Evolutionary conservation across 1,140 invertebrate species (phyloP), one percentile per base, ranked within the genome.

Genomic region (Bombus polaris): DNA sequence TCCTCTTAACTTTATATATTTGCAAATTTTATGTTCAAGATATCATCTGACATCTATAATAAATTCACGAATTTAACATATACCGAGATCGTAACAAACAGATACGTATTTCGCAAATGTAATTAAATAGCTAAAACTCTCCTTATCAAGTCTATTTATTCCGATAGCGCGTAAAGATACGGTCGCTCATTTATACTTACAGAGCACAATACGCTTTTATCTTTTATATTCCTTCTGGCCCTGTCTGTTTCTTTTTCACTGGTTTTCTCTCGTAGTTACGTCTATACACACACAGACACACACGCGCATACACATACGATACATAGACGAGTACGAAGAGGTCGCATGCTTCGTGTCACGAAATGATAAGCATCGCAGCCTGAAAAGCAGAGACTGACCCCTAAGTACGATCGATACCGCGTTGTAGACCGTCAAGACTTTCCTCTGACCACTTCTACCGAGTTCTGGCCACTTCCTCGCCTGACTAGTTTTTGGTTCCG

Each of bases 351-450:
- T 88, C 90, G 87, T 90, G 87, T 88, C 82, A 89, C 76, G 85
- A 86, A 91, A 91, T 90, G 90, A 91, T 91, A 91, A 91, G 90
- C 89, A 91, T 91, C 90, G 87, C 81, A 74, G 70, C 74, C 81
- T 89, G 90, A 90, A 91, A 91, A 91, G 89, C 87, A 88, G 90
- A 91, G 87, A 90, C 87, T 90, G 90, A 91, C 90, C 90, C 89
- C 79, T 85, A 66, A 87, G 77, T 77, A 72, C 89, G 89, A 90
- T 91, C 90, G 90, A 91, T 90, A 91, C 90, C 66, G 53, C 83
- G 79, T 39, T 73, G 88, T 87, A 88, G 85, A 85, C 84, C 81
- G 87, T 71, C 89, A 88, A 86, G 89, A 88, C 87, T 84, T 86
- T 84, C 83, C 74, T 77, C 85, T 72, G 74, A 68, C 85, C 70